Evolutionary conservation across 2,797 vertebrate genomes (phyloP).

Genomic region (Sebastiscus tertius): DNA sequence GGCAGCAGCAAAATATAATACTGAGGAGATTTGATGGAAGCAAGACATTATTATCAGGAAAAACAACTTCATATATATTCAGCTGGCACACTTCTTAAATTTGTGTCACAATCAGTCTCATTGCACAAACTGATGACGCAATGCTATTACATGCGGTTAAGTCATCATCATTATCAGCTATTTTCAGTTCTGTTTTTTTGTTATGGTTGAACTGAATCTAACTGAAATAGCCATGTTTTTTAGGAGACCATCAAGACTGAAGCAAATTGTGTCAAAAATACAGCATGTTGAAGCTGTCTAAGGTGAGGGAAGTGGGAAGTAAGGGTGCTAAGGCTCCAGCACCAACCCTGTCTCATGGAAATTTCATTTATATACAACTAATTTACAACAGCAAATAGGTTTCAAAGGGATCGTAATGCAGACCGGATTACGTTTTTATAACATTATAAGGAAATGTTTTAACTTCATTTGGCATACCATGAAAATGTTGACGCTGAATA

Average conservation of each 20-base stretch:
- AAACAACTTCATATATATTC: constrained; percentile 1
- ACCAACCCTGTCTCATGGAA: not conserved
- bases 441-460: not conserved
- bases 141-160: not conserved
- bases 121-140: constrained; percentile 12
- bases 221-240: not conserved
- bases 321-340: not conserved
- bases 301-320: not conserved
- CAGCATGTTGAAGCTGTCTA: no score
- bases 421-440: not conserved
- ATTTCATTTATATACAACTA: not conserved
- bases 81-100: not conserved
- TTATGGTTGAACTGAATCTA: not conserved
- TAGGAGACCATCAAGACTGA: not conserved
- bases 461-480: not conserved
- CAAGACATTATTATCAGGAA: not conserved
- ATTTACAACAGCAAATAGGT: not conserved
- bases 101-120: constrained; percentile 4
- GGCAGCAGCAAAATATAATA: constrained; percentile 35
- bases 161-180: constrained; percentile 17
- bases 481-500: not conserved
- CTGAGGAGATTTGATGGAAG: constrained; percentile 20
- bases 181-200: constrained; percentile 60
- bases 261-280: not conserved
- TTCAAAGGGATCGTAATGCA: not conserved